Percentiles rank a stretch among this genome's conserved stretches.
phyloP scores from a whole-genome alignment of 2,888 invertebrate genomes.

The Isotomurus palustris region DNA sequence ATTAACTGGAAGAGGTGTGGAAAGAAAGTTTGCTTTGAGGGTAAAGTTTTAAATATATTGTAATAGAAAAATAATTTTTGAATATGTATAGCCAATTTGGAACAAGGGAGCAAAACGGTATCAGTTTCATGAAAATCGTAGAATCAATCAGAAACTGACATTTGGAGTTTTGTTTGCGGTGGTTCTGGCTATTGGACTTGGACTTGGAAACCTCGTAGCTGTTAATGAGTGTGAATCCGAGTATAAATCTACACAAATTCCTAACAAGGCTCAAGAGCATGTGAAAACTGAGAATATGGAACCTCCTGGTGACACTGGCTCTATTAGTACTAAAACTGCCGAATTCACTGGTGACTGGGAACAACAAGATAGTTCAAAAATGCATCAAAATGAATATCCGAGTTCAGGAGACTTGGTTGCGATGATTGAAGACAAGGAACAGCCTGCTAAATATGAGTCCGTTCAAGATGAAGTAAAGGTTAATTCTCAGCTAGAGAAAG shows the following conservation, averaged over 20 bases:
- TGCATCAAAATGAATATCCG: neutral
- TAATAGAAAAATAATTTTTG: neutral
- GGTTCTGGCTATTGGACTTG: constrained; percentile 44
- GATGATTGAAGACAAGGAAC: neutral
- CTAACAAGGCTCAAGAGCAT: neutral
- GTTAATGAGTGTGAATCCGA: constrained; percentile 45
- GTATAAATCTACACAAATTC: constrained; percentile 26
- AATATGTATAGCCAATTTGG: constrained; percentile 41
- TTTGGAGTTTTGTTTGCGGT: constrained; percentile 42
- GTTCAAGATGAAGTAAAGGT: neutral
- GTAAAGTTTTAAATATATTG: too few relatives aligned
- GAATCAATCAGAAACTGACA: constrained; percentile 44
- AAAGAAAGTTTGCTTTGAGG: too few relatives aligned
- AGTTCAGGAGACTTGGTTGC: neutral
- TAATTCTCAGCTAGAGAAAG: neutral
- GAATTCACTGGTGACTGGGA: neutral
- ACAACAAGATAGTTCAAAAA: neutral
- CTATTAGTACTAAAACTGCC: constrained; percentile 4
- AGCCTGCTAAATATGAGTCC: neutral
- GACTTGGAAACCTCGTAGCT: constrained; percentile 45
- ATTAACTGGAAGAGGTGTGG: neutral
- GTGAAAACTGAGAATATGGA: neutral
- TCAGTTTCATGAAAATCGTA: constrained; percentile 42
- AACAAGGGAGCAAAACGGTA: constrained; percentile 44
- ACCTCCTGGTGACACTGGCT: constrained; percentile 4